Conservation (phyloP, 2,888 invertebrate species). For the Napeogenes inachia region DNA sequence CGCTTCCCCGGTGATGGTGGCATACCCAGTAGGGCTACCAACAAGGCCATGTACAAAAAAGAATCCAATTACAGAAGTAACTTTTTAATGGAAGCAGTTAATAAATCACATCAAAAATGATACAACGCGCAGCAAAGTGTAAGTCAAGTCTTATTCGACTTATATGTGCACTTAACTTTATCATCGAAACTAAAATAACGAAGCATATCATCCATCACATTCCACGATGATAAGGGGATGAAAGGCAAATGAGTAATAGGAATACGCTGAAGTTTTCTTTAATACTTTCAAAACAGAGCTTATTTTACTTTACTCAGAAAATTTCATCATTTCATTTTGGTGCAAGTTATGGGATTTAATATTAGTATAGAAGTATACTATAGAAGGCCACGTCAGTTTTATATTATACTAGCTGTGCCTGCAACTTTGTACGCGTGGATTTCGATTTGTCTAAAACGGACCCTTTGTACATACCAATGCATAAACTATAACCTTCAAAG, state of each 20-base stretch:
- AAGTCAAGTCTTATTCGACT: neutral
- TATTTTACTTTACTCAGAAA: neutral
- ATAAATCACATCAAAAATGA: neutral
- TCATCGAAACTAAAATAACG: conserved; percentile 14
- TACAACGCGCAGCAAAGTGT: neutral
- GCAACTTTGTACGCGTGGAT: too few species aligned
- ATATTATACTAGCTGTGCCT: too few species aligned
- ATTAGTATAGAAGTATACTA: neutral
- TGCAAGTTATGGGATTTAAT: conserved; percentile 1
- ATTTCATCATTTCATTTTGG: neutral
- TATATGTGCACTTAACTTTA: neutral
- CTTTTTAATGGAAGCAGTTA: neutral
- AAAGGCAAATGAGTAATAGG: neutral
- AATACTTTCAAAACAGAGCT: neutral
- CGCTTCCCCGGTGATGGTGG: too few species aligned
- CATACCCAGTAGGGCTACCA: too few species aligned
- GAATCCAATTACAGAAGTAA: too few species aligned
- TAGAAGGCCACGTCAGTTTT: too few species aligned
- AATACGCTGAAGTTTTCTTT: neutral
- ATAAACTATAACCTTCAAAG: too few species aligned
- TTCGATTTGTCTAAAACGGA: too few species aligned
- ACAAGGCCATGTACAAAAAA: too few species aligned
- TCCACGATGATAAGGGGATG: conserved; percentile 9
- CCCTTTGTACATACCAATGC: too few species aligned
- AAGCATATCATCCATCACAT: conserved; percentile 19